Evolutionary conservation across 64 coral and sea anemone species (phyloP).

Genomic region (Acropora tenuis): DNA sequence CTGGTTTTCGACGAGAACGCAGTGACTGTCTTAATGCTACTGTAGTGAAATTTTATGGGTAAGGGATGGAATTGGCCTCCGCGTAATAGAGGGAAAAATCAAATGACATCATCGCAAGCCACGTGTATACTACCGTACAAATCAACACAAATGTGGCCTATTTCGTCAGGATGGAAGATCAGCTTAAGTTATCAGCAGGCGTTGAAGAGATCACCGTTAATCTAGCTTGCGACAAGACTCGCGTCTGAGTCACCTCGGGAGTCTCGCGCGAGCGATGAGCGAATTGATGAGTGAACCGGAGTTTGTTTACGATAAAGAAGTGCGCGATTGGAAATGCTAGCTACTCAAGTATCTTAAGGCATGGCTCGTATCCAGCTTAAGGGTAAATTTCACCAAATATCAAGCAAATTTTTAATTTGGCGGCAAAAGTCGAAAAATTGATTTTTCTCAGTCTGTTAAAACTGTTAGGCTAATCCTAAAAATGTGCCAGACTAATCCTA

Average conservation of each 20-base stretch:
- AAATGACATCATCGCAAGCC: neutral
- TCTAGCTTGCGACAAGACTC: neutral
- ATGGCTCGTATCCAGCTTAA: neutral
- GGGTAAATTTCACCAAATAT: neutral
- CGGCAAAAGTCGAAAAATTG: neutral
- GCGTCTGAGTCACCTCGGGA: neutral
- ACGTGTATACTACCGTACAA: neutral
- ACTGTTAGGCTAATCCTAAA: no score
- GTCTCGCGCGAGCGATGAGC: neutral
- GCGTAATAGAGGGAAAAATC: neutral
- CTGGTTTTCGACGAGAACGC: neutral
- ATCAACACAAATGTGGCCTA: neutral
- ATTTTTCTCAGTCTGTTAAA: neutral
- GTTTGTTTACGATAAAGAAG: neutral
- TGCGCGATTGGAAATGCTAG: neutral
- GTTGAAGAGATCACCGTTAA: neutral
- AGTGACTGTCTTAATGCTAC: neutral
- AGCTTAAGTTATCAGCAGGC: neutral
- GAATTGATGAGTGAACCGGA: neutral
- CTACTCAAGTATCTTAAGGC: neutral
- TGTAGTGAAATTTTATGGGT: neutral
- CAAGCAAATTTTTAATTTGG: slow-evolving; percentile 1
- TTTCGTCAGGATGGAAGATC: neutral
- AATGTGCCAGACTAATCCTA: neutral
- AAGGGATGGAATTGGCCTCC: neutral